Percentiles rank a stretch among this genome's conserved stretches.
Evolutionary conservation across 2,113 vertebrate genomes (phyloP).

Genomic region (Pomatorhinus ruficollis): DNA sequence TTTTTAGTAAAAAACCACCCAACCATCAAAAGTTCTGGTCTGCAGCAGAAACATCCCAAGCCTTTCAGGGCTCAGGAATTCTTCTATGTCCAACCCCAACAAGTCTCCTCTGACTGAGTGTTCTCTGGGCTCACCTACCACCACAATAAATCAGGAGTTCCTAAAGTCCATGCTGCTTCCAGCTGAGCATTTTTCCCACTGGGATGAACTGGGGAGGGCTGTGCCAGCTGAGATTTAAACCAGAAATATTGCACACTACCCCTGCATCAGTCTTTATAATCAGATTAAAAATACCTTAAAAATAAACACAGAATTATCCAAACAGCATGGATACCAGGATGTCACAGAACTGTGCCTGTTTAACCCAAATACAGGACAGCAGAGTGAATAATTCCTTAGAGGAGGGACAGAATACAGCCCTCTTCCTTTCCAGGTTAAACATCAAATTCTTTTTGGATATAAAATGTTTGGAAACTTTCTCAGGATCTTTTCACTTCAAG

Average conservation of each 20-base stretch:
- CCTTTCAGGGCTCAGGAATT: neutral
- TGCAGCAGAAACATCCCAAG: neutral
- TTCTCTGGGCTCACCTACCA: neutral
- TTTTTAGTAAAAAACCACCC: neutral
- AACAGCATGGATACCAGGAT: accelerated
- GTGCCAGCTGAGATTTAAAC: neutral
- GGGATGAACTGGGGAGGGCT: neutral
- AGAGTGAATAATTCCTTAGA: neutral
- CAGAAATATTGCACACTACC: neutral
- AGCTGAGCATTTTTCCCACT: neutral
- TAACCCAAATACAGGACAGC: neutral
- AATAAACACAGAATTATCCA: accelerated
- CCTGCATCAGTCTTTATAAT: neutral
- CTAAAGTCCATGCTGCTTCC: neutral
- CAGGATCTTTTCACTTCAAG: neutral
- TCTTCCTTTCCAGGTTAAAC: neutral
- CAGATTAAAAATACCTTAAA: neutral
- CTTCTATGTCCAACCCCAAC: accelerated
- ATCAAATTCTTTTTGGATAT: neutral
- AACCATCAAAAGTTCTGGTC: neutral
- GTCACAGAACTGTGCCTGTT: neutral
- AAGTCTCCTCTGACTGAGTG: accelerated
- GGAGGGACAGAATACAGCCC: neutral
- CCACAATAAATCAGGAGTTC: neutral
- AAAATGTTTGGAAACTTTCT: neutral